These are phyloP conservation scores for Mustela erminea DNA, from an alignment of 2,797 vertebrate genomes.

Conservation along the genomic window DNA sequence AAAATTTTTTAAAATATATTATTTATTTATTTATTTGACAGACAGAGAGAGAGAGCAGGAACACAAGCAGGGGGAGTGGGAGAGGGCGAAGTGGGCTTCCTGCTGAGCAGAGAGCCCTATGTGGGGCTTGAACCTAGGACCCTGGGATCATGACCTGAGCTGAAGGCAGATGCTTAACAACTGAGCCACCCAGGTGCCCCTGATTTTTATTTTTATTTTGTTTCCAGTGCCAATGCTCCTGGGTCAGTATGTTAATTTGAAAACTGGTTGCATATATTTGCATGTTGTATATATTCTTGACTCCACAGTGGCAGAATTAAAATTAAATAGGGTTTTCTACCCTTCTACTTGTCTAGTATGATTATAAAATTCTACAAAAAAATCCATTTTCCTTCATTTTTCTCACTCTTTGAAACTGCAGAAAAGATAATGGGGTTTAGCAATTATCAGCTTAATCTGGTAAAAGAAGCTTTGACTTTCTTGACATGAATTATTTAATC, in stretches of 20 bases:
- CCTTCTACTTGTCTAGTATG: background rate
- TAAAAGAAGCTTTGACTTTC: background rate
- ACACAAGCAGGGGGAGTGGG: too few relatives aligned
- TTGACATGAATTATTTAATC: slow-evolving; percentile 27
- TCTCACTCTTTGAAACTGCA: slow-evolving; percentile 31
- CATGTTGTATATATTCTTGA: slow-evolving; percentile 59
- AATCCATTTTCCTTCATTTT: background rate
- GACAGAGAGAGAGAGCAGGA: too few relatives aligned
- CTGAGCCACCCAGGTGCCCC: too few relatives aligned
- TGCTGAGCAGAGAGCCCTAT: too few relatives aligned
- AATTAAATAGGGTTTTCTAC: slow-evolving; percentile 43
- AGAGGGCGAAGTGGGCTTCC: too few relatives aligned
- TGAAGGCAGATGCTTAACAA: too few relatives aligned
- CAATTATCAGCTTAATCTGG: background rate
- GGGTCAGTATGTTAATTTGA: slow-evolving; percentile 71
- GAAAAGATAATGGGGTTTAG: background rate
- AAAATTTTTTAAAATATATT: too few relatives aligned
- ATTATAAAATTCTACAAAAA: slow-evolving; percentile 53
- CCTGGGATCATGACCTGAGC: too few relatives aligned
- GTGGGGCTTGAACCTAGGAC: too few relatives aligned
- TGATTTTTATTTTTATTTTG: slow-evolving; percentile 67
- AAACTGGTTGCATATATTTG: slow-evolving; percentile 66
- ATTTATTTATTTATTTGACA: too few relatives aligned
- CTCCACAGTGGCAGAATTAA: slow-evolving; percentile 51
- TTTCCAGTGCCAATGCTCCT: slow-evolving; percentile 62